These are phyloP conservation scores for Leptobrachium leishanense DNA, from an alignment of 2,113 vertebrate genomes.

Conservation along the genomic window DNA sequence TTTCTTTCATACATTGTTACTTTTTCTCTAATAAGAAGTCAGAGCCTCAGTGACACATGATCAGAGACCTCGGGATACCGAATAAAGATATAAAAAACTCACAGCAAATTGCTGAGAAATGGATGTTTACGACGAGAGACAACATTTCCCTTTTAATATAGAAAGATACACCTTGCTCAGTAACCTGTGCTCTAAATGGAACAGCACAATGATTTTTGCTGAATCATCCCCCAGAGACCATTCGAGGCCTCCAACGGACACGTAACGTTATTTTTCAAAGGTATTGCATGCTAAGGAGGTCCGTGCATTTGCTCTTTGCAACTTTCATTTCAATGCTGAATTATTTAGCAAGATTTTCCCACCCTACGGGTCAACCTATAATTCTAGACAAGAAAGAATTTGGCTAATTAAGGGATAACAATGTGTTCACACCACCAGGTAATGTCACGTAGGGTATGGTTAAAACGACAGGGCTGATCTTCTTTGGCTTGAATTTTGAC, in stretches of 20 bases:
- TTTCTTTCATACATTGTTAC: no score
- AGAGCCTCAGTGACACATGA: no score
- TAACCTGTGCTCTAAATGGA: not conserved
- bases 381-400: conserved; percentile 14
- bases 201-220: not conserved
- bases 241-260: not conserved
- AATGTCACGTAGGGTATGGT: conserved; percentile 52
- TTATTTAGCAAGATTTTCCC: conserved; percentile 5
- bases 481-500: conserved; percentile 65
- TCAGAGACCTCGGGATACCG: no score
- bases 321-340: not conserved
- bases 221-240: not conserved
- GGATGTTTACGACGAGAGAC: no score
- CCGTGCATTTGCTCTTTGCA: not conserved
- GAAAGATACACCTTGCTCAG: not conserved
- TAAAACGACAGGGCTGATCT: conserved; percentile 58
- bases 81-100: not conserved
- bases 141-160: not conserved
- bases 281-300: not conserved
- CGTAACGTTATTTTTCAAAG: not conserved
- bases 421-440: conserved; percentile 52
- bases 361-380: conserved; percentile 8
- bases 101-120: not conserved
- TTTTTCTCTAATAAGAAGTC: no score
- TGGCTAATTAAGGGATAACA: conserved; percentile 39